Percentiles rank a stretch among this genome's conserved stretches.
Evolutionary conservation across 1,140 invertebrate genomes (phyloP).

Genomic region (Zaprionus gabonicus): DNA sequence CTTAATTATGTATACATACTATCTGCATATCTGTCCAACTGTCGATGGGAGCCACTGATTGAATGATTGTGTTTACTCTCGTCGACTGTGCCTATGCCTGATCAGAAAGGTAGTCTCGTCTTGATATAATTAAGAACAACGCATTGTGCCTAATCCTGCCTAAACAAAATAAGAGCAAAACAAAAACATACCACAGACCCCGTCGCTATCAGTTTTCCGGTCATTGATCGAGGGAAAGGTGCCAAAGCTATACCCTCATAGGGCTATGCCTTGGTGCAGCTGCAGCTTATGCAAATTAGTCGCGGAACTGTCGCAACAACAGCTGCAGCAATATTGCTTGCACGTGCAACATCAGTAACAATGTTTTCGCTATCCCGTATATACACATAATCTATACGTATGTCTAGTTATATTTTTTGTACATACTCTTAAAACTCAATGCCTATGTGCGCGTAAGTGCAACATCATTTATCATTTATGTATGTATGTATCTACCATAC

Average conservation of each 20-base stretch:
- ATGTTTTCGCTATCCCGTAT: slow-evolving; percentile 30
- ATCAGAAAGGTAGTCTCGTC: neutral
- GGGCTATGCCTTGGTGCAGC: slow-evolving; percentile 37
- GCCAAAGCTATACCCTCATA: slow-evolving; percentile 28
- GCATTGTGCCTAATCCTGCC: slow-evolving; percentile 26
- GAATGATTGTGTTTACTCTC: slow-evolving; percentile 1
- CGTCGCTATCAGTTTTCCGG: slow-evolving; percentile 26
- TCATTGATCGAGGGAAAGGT: slow-evolving; percentile 46
- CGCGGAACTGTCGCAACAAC: slow-evolving; percentile 37
- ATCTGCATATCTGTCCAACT: slow-evolving; percentile 36
- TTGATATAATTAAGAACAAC: slow-evolving; percentile 9
- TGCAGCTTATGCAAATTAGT: slow-evolving; percentile 44
- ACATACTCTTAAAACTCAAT: slow-evolving; percentile 43
- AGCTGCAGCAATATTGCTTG: slow-evolving; percentile 18
- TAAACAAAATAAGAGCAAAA: neutral
- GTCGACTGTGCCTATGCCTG: slow-evolving; percentile 1
- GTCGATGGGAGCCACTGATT: slow-evolving; percentile 11
- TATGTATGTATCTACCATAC: slow-evolving; percentile 1
- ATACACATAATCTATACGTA: slow-evolving; percentile 13
- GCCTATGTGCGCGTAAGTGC: slow-evolving; percentile 27
- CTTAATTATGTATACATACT: slow-evolving; percentile 21
- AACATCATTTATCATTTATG: slow-evolving; percentile 34
- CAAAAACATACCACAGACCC: neutral
- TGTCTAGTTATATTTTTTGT: slow-evolving; percentile 22
- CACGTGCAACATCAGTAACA: slow-evolving; percentile 31